These are phyloP conservation scores for Pseudomyrmex sp. DNA, from an alignment of 1,140 invertebrate genomes.

Conservation along the genomic window DNA sequence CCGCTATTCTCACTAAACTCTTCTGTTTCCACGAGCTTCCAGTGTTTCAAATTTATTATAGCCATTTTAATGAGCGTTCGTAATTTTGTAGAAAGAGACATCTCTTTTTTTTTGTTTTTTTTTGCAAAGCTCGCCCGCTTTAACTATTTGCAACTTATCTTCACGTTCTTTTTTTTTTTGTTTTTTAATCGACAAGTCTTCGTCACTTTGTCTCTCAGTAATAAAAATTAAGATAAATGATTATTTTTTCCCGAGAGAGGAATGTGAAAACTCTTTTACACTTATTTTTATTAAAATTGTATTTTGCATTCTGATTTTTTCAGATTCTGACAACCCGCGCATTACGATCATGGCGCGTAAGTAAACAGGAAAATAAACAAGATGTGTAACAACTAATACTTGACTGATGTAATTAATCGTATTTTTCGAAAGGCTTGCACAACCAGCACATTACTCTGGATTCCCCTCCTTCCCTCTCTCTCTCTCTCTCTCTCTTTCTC, in stretches of 20 bases:
- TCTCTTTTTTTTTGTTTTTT: neutral
- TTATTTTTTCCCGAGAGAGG: too few species aligned
- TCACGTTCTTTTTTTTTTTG: too few species aligned
- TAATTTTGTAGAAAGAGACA: neutral
- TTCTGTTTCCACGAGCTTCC: constrained; percentile 42
- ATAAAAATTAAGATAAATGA: too few species aligned
- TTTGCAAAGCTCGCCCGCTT: neutral
- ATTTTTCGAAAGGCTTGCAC: constrained; percentile 80
- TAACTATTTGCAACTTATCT: too few species aligned
- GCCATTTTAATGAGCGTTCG: constrained; percentile 24
- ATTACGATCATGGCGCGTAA: neutral
- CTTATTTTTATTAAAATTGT: neutral
- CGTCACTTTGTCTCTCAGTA: too few species aligned
- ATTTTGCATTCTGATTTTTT: neutral
- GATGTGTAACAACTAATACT: constrained; percentile 78
- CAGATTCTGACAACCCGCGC: neutral
- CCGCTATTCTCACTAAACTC: constrained; percentile 77
- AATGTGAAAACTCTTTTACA: neutral
- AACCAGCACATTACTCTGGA: constrained; percentile 65
- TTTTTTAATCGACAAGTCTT: too few species aligned
- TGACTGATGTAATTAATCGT: constrained; percentile 84
- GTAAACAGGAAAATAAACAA: constrained; percentile 79
- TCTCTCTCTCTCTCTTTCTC: neutral
- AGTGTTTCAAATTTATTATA: constrained; percentile 29
- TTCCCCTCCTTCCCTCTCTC: neutral